Percentiles rank a stretch among this genome's conserved stretches.
Evolutionary conservation across 2,888 invertebrate genomes (phyloP).

Genomic region (Sesia bembeciformis): DNA sequence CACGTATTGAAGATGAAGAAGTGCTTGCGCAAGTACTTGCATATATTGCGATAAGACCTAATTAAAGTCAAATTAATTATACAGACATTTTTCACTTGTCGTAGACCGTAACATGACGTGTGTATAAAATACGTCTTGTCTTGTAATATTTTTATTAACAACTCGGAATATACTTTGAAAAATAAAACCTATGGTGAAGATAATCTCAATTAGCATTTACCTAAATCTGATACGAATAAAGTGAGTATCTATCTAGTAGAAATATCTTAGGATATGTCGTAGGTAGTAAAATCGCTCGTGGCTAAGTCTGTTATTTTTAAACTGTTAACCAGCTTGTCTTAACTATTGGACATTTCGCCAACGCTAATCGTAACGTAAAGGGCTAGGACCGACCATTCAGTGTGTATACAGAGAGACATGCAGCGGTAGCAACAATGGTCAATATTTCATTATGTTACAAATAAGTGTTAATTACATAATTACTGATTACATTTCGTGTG

Average conservation of each 20-base stretch:
- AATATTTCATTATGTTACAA: conserved; percentile 20
- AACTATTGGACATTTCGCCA: conserved; percentile 54
- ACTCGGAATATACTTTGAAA: neutral
- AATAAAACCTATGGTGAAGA: neutral
- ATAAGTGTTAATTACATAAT: conserved; percentile 4
- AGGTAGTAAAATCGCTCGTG: conserved; percentile 17
- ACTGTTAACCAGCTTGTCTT: conserved; percentile 33
- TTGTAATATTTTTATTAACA: neutral
- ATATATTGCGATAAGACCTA: neutral
- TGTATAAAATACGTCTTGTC: neutral
- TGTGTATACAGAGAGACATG: neutral
- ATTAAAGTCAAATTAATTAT: conserved; percentile 26
- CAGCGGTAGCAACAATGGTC: conserved; percentile 36
- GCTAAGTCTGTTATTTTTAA: conserved; percentile 35
- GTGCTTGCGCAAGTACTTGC: neutral
- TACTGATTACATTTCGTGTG: conserved; percentile 1
- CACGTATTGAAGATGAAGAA: neutral
- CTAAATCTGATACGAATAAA: too few relatives aligned
- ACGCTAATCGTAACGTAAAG: conserved; percentile 38
- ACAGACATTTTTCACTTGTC: conserved; percentile 43
- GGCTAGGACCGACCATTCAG: conserved; percentile 27
- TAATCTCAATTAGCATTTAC: too few relatives aligned
- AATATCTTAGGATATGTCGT: conserved; percentile 26
- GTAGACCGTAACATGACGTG: conserved; percentile 47
- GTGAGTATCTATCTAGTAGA: neutral